Conservation (phyloP, 2,113 vertebrate species). For the Platysternon megacephalum region DNA sequence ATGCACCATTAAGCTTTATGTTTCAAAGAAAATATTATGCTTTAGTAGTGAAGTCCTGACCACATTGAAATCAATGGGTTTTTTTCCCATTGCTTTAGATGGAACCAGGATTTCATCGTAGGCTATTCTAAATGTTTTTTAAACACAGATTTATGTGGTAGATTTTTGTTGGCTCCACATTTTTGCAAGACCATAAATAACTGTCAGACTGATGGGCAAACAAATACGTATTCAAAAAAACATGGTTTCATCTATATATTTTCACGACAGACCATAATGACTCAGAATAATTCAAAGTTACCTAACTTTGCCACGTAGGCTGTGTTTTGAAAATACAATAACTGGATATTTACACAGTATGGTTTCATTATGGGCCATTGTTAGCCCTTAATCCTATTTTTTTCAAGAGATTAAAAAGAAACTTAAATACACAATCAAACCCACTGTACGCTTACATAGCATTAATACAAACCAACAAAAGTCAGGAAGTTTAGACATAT, state of each 20-base stretch:
- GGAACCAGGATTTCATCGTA: neutral
- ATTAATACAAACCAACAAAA: constrained; percentile 3
- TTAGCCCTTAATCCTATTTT: neutral
- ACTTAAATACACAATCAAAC: constrained; percentile 1
- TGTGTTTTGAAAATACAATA: neutral
- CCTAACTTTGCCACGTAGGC: neutral
- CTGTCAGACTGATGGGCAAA: neutral
- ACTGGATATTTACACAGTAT: neutral
- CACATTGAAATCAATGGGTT: neutral
- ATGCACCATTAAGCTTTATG: neutral
- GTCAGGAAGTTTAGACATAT: neutral
- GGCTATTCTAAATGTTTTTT: neutral
- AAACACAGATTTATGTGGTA: too few species aligned
- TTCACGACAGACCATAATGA: neutral
- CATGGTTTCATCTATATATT: neutral
- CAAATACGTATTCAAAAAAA: neutral
- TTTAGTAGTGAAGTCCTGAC: neutral
- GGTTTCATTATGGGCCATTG: neutral
- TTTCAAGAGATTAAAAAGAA: constrained; percentile 15
- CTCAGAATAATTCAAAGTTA: neutral
- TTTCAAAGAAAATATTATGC: neutral
- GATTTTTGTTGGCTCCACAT: neutral
- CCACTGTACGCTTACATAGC: neutral
- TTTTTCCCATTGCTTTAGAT: neutral
- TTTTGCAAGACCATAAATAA: neutral